Percentiles rank a stretch among this genome's conserved stretches.
These are phyloP conservation scores for Salarias fasciatus DNA, from an alignment of 2,797 vertebrate species.

Conservation along the genomic window DNA sequence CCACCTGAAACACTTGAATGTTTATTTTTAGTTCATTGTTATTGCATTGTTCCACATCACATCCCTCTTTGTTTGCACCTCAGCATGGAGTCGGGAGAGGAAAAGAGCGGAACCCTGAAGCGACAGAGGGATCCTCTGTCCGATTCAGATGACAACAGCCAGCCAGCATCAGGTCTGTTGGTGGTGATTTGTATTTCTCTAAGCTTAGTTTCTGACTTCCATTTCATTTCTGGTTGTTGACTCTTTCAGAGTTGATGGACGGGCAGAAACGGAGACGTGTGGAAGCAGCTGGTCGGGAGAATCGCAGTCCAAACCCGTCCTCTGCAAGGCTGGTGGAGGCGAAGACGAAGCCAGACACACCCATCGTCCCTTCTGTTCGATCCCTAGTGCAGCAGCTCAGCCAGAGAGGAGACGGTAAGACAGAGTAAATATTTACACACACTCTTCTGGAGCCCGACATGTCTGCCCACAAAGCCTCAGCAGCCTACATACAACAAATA, in stretches of 20 bases:
- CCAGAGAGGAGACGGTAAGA: conserved; percentile 73
- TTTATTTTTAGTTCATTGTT: too few species aligned
- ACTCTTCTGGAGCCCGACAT: too few species aligned
- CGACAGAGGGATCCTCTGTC: conserved; percentile 75
- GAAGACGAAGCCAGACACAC: conserved; percentile 76
- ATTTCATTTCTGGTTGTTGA: background rate
- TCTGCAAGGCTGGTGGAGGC: conserved; percentile 54
- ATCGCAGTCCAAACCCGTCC: conserved; percentile 58
- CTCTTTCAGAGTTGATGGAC: conserved; percentile 57
- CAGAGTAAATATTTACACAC: too few species aligned
- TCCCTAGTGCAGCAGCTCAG: conserved; percentile 75
- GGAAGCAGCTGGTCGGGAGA: conserved; percentile 71
- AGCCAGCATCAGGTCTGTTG: conserved; percentile 50
- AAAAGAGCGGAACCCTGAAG: conserved; percentile 61
- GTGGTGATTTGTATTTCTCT: background rate
- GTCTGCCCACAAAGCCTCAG: too few species aligned
- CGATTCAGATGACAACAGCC: conserved; percentile 72
- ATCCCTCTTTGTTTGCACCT: conserved; percentile 28
- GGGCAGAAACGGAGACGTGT: conserved; percentile 76
- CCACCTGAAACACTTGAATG: too few species aligned
- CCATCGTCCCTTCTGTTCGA: conserved; percentile 69
- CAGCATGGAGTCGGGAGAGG: conserved; percentile 61
- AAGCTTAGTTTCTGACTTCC: background rate
- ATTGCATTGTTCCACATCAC: background rate
- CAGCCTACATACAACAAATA: too few species aligned